phyloP scores from a whole-genome alignment of 2,888 invertebrate genomes.

The Patella caerulea region DNA sequence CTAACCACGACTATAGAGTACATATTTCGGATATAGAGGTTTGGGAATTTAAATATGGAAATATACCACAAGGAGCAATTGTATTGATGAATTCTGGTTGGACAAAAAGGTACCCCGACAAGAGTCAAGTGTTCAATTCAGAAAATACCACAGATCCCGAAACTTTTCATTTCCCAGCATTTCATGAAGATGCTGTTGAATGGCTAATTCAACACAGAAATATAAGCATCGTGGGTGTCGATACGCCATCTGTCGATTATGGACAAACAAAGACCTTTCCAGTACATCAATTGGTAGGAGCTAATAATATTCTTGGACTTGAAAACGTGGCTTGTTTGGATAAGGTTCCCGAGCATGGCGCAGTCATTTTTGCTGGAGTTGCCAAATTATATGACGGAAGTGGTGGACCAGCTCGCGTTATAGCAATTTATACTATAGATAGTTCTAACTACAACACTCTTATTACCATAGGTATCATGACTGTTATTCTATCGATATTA shows the following conservation, averaged over 20 bases:
- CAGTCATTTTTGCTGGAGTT: conserved; percentile 74
- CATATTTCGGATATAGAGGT: conserved; percentile 46
- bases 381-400: conserved; percentile 77
- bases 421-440: conserved; percentile 56
- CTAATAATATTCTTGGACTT: conserved; percentile 74
- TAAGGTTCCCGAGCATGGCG: conserved; percentile 53
- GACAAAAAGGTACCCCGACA: conserved; percentile 65
- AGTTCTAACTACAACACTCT: too few relatives aligned
- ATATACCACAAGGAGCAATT: conserved; percentile 71
- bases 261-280: conserved; percentile 73
- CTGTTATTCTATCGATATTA: too few relatives aligned
- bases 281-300: conserved; percentile 74
- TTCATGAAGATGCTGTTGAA: conserved; percentile 76
- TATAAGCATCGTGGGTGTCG: conserved; percentile 78
- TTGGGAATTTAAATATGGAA: conserved; percentile 72
- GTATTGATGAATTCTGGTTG: conserved; percentile 73
- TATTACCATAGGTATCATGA: too few relatives aligned
- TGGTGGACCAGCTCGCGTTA: conserved; percentile 77
- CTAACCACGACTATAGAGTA: conserved; percentile 54
- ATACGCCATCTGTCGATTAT: conserved; percentile 78
- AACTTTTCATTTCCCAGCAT: conserved; percentile 61
- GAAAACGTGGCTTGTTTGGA: conserved; percentile 77
- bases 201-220: conserved; percentile 75
- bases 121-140: conserved; percentile 47
- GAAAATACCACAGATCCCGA: conserved; percentile 32